Conservation (phyloP, 2,113 vertebrate genomes). For the Polyodon spathula region DNA sequence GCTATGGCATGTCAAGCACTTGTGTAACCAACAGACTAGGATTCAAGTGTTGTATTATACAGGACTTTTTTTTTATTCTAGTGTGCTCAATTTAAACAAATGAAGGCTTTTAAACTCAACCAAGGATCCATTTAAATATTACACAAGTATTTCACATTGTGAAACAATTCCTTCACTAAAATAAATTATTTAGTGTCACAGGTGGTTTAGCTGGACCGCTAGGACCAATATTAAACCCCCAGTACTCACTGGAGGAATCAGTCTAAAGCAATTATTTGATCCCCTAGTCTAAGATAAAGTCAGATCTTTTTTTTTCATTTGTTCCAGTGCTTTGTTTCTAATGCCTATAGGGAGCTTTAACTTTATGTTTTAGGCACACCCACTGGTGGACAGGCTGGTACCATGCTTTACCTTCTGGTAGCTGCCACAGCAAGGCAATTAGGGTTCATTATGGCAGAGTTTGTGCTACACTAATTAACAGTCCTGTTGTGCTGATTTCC, state of each 20-base stretch:
- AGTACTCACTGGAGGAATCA: neutral
- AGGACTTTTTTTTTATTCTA: slow-evolving; percentile 4
- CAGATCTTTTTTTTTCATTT: neutral
- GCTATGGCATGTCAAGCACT: no score
- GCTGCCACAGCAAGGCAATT: slow-evolving; percentile 65
- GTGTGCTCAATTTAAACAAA: no score
- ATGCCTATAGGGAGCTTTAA: neutral
- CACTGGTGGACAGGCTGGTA: slow-evolving; percentile 28
- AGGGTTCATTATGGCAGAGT: slow-evolving; percentile 68
- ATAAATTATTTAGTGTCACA: neutral
- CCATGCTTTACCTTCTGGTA: slow-evolving; percentile 44
- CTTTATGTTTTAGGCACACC: slow-evolving; percentile 21
- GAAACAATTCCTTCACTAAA: neutral
- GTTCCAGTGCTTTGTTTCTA: neutral
- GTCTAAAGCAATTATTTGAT: neutral
- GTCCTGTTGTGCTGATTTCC: slow-evolving; percentile 56
- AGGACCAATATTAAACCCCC: neutral
- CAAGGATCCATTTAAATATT: neutral
- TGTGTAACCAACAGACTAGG: no score
- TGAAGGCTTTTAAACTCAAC: no score
- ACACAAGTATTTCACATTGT: neutral
- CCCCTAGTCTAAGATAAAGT: neutral
- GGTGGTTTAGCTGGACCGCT: neutral
- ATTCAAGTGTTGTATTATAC: slow-evolving; percentile 1
- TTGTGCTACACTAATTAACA: slow-evolving; percentile 76